These are phyloP conservation scores for Panurus biarmicus DNA, from an alignment of 2,113 vertebrate genomes.

Conservation along the genomic window DNA sequence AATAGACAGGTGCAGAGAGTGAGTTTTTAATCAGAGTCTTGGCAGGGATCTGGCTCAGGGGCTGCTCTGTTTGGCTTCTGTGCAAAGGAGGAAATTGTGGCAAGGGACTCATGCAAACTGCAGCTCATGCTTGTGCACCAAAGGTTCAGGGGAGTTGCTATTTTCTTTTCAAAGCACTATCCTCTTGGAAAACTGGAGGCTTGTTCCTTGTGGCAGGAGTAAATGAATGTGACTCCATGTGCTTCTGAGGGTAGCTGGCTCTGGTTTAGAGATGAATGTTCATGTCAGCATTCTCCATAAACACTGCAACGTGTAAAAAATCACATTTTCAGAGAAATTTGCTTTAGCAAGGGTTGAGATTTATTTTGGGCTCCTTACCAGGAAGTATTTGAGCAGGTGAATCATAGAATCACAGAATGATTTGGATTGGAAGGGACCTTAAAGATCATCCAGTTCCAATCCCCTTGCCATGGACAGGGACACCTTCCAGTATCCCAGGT, in stretches of 20 bases:
- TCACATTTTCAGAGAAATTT: background rate
- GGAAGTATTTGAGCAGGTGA: background rate
- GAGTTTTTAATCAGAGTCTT: conserved; percentile 42
- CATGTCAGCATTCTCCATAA: background rate
- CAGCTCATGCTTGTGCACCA: background rate
- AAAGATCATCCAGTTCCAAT: background rate
- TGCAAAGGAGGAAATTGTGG: background rate
- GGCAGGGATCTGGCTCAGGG: background rate
- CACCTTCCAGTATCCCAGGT: background rate
- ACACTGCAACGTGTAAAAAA: background rate
- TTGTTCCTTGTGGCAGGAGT: background rate
- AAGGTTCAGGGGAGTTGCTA: background rate
- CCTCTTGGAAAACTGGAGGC: background rate
- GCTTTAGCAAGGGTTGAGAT: background rate
- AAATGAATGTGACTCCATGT: background rate
- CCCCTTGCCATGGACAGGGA: background rate
- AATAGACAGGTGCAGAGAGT: conserved; percentile 19
- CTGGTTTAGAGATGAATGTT: background rate
- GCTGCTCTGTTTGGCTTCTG: background rate
- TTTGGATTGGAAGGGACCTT: background rate
- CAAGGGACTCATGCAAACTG: background rate
- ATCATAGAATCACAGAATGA: background rate
- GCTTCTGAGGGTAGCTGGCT: background rate
- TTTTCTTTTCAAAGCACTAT: background rate
- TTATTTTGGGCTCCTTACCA: background rate